Evolutionary conservation across 2,888 invertebrate species (phyloP), one percentile per base, ranked within the genome.

Genomic region (Incurvaria masculella): DNA sequence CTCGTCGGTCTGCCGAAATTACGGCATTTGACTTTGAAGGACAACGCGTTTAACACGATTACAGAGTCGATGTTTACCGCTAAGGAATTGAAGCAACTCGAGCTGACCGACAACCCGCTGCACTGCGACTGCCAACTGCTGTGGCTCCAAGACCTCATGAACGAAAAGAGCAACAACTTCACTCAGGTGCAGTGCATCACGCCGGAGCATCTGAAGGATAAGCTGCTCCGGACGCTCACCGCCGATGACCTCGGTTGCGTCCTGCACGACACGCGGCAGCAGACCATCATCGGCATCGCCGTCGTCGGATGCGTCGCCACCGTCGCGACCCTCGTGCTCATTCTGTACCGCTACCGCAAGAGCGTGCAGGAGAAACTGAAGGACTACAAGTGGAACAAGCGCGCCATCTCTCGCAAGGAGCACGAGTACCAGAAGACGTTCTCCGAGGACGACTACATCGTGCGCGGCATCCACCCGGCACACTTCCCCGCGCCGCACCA

Each of bases 361-460:
- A 85, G 87, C 61, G 86, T 94, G 58, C 86, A 89, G 41, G 91
- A 91, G 61, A 86, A 88, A 48, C 78, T 94, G 49, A 92, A 92
- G 65, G 91, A 88, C 62, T 88, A 88, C 75, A 88, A 88, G 61
- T 88, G 88, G 87, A 88, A 87, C 68, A 88, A 88, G 61, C 81
- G 86, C 4, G 80, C 83, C 40, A 83, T 84, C 50, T 81, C 85
- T 27, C 82, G 90, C 39, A 92, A 92, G 64, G 91, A 92, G 68
- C 87, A 91, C 57, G 92, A 93, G 65, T 93, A 93, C 68, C 91
- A 92, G 66, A 92, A 93, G 73, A 92, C 92, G 2, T 91, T 90
- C 65, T 90, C 91, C 47, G 92, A 92, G 59, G 92, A 92, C 64
- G 92, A 93, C 66, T 91, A 89, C 71, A 87, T 87, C 63, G 85